phyloP scores from a whole-genome alignment of 2,113 vertebrate species.

The Promerops cafer region DNA sequence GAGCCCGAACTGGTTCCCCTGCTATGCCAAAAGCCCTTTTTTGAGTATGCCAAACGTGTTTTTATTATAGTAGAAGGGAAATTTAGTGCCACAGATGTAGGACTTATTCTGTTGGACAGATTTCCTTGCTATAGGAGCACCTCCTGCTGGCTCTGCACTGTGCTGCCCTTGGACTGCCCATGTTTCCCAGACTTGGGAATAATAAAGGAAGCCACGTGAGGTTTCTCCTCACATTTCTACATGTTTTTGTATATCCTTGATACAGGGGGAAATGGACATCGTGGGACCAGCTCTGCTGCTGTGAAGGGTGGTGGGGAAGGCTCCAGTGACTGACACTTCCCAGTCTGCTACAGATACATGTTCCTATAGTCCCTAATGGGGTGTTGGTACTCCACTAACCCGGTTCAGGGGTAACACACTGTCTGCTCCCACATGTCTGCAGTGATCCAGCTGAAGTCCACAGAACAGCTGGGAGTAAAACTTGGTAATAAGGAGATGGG shows the following conservation, averaged over 20 bases:
- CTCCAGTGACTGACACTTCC: not conserved
- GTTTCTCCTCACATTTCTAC: no score
- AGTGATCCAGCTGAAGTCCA: not conserved
- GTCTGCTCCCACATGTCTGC: not conserved
- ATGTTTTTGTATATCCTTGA: no score
- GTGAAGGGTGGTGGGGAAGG: not conserved
- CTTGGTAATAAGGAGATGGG: not conserved
- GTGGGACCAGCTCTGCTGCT: not conserved
- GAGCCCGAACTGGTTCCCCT: not conserved
- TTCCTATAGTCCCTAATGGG: not conserved
- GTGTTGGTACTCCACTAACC: not conserved
- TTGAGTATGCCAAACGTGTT: not conserved
- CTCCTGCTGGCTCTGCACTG: slow-evolving; percentile 11
- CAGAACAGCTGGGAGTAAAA: not conserved
- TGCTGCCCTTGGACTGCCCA: not conserved
- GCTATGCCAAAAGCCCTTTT: not conserved
- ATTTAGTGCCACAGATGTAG: not conserved
- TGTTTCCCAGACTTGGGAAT: not conserved
- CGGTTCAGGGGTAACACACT: not conserved
- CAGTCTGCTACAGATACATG: not conserved
- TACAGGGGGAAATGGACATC: not conserved
- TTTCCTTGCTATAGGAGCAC: slow-evolving; percentile 35
- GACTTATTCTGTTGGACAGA: not conserved
- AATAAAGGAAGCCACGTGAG: not conserved
- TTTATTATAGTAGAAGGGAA: not conserved